Percentiles rank a stretch among this genome's conserved stretches.
Evolutionary conservation across 1,140 invertebrate genomes (phyloP).

Genomic region (Galendromus occidentalis): DNA sequence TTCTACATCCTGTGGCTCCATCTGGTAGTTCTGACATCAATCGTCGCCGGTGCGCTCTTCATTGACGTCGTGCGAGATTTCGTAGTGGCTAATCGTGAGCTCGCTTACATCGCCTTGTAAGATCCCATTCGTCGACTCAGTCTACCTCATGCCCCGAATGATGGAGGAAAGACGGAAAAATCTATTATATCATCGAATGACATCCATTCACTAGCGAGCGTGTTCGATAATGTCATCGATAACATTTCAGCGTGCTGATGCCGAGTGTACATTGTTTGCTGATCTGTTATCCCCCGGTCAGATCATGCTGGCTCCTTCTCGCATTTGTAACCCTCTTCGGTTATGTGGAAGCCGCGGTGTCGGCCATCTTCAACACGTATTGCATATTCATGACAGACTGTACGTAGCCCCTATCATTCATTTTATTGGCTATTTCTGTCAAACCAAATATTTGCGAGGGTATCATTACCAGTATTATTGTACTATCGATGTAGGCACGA

Average conservation of each 20-base stretch:
- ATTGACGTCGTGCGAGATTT: background rate
- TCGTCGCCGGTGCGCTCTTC: background rate
- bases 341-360: background rate
- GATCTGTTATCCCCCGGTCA: background rate
- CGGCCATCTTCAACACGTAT: background rate
- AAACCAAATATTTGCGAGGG: no score
- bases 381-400: conserved; percentile 1
- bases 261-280: background rate
- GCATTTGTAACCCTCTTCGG: background rate
- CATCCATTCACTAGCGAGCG: background rate
- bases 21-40: background rate
- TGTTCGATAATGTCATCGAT: background rate
- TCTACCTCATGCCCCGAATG: background rate
- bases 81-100: background rate
- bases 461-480: no score
- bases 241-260: background rate
- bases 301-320: background rate
- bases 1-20: background rate
- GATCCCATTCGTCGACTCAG: background rate
- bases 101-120: background rate
- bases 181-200: background rate
- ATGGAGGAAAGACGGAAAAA: background rate
- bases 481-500: no score
- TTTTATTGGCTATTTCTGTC: no score
- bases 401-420: no score